Conservation (phyloP, 53 echinoderm and acorn worm genomes). For the Henricia sp. region DNA sequence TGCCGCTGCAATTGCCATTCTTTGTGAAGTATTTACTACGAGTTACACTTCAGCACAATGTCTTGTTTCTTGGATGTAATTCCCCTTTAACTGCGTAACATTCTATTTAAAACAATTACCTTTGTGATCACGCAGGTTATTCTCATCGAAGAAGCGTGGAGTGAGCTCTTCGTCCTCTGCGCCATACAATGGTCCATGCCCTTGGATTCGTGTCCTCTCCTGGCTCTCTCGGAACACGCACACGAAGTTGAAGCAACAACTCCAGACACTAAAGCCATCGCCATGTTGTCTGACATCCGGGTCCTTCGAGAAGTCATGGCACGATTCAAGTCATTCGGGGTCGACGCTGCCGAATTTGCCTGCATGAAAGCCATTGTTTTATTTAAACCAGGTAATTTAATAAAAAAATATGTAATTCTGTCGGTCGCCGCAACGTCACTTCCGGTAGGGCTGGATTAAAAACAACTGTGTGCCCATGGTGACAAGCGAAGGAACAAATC, state of each 20-base stretch:
- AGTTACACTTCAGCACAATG: too few relatives aligned
- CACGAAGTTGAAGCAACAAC: constrained; percentile 69
- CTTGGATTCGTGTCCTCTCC: constrained; percentile 89
- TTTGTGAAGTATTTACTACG: too few relatives aligned
- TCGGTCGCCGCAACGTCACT: too few relatives aligned
- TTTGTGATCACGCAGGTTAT: too few relatives aligned
- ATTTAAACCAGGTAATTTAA: constrained; percentile 86
- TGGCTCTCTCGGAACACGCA: constrained; percentile 85
- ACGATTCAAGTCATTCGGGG: constrained; percentile 77
- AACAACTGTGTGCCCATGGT: too few relatives aligned
- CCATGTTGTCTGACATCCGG: constrained; percentile 79
- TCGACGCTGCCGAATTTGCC: constrained; percentile 95
- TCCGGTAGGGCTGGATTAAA: too few relatives aligned
- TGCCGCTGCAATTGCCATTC: too few relatives aligned
- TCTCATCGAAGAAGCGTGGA: constrained; percentile 95
- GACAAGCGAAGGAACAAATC: too few relatives aligned
- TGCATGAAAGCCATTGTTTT: constrained; percentile 95
- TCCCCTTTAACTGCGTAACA: too few relatives aligned
- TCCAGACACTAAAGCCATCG: constrained; percentile 73
- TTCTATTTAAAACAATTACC: too few relatives aligned
- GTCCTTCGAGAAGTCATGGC: constrained; percentile 88
- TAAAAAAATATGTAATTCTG: background rate
- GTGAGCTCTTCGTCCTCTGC: constrained; percentile 92
- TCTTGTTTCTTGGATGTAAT: too few relatives aligned
- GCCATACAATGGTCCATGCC: constrained; percentile 99